These are phyloP conservation scores for Tanytarsus gracilentus DNA, from an alignment of 2,888 invertebrate species.

Conservation along the genomic window DNA sequence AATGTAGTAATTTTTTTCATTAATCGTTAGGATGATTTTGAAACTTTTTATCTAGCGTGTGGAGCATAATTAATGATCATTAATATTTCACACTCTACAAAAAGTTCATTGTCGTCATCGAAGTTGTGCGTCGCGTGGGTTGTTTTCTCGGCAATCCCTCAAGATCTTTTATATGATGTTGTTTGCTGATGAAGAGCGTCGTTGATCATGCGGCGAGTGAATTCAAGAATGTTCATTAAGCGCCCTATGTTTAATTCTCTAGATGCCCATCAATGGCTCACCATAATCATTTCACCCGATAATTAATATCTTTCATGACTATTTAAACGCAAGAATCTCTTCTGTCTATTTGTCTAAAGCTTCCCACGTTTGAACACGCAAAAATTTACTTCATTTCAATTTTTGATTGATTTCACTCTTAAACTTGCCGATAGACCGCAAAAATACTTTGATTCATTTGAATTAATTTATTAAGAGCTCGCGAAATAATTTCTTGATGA, in stretches of 20 bases:
- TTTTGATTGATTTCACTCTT: neutral
- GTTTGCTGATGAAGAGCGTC: too few species aligned
- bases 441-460: neutral
- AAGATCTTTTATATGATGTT: too few species aligned
- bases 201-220: too few species aligned
- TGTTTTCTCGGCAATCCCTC: neutral
- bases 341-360: too few species aligned
- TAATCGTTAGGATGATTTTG: neutral
- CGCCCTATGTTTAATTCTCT: too few species aligned
- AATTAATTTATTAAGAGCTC: neutral
- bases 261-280: too few species aligned
- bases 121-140: neutral
- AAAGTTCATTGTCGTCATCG: neutral
- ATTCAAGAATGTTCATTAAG: too few species aligned
- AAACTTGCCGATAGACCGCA: neutral
- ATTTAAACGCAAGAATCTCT: too few species aligned
- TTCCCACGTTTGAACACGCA: neutral
- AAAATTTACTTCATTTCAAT: neutral
- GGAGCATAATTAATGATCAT: conserved; percentile 8
- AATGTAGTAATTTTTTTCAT: too few species aligned
- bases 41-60: neutral
- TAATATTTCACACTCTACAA: conserved; percentile 5
- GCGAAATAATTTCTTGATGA: neutral
- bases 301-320: too few species aligned
- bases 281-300: too few species aligned